A percentile compares a stretch with the other conserved stretches of the same genome.
Evolutionary conservation across 1,140 invertebrate species (phyloP).

Genomic region (Parasteatoda tepidariorum): DNA sequence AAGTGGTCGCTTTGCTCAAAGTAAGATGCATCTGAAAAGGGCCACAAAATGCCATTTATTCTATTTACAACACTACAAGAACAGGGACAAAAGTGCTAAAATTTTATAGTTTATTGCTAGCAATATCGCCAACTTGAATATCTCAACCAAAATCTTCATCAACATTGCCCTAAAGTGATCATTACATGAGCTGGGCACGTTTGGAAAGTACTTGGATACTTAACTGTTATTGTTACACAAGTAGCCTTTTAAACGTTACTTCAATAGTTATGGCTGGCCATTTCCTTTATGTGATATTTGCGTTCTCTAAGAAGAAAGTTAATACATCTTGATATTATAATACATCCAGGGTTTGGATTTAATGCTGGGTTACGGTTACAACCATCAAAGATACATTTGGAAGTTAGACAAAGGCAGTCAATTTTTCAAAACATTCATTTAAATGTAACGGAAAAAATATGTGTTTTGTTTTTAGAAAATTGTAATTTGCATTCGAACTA

Average conservation of each 20-base stretch:
- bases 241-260: constrained; percentile 54
- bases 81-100: constrained; percentile 57
- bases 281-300: constrained; percentile 50
- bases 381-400: too few relatives aligned
- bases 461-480: too few relatives aligned
- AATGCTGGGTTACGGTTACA: too few relatives aligned
- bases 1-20: not conserved
- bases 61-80: not conserved
- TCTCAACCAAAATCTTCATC: constrained; percentile 20
- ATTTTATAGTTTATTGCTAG: constrained; percentile 52
- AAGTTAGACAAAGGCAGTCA: too few relatives aligned
- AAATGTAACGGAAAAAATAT: too few relatives aligned
- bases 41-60: constrained; percentile 48
- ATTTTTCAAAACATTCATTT: too few relatives aligned
- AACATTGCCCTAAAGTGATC: constrained; percentile 48
- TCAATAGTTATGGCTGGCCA: constrained; percentile 43
- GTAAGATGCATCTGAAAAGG: too few relatives aligned
- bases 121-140: constrained; percentile 40
- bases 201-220: constrained; percentile 18
- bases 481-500: too few relatives aligned
- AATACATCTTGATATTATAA: constrained; percentile 22
- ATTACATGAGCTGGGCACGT: constrained; percentile 48
- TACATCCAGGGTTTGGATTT: too few relatives aligned
- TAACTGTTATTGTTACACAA: constrained; percentile 56
- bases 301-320: constrained; percentile 8